These are phyloP conservation scores for Cnemophilus loriae DNA, from an alignment of 2,113 vertebrate species.

Conservation along the genomic window DNA sequence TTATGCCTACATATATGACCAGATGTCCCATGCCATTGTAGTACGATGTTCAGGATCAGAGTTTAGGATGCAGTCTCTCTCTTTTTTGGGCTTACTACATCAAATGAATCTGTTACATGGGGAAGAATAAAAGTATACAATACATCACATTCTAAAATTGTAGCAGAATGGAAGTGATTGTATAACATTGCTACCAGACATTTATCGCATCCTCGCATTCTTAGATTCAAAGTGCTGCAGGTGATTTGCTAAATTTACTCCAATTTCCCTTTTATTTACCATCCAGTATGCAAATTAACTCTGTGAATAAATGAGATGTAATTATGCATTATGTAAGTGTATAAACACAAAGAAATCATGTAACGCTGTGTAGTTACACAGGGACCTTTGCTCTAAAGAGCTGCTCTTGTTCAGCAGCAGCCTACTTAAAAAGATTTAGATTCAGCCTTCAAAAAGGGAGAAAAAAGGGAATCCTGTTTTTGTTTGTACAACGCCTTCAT, in stretches of 20 bases:
- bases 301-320: constrained; percentile 19
- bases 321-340: constrained; percentile 45
- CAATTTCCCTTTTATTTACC: constrained; percentile 57
- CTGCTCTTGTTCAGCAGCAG: background rate
- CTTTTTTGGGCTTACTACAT: background rate
- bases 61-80: background rate
- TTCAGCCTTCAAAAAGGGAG: background rate
- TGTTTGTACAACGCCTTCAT: background rate
- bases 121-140: fast-evolving
- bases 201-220: background rate
- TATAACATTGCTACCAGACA: background rate
- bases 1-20: background rate
- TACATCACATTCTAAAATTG: background rate
- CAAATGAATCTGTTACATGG: fast-evolving
- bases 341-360: constrained; percentile 25
- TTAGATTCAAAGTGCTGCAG: background rate
- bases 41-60: fast-evolving
- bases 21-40: too few relatives aligned
- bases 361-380: constrained; percentile 4
- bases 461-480: background rate
- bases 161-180: background rate
- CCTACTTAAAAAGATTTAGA: constrained; percentile 6
- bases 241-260: constrained; percentile 42
- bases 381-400: constrained; percentile 12
- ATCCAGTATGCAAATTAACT: constrained; percentile 48